Conservation (phyloP, 2,797 vertebrate genomes). For the Ciconia nigra region DNA sequence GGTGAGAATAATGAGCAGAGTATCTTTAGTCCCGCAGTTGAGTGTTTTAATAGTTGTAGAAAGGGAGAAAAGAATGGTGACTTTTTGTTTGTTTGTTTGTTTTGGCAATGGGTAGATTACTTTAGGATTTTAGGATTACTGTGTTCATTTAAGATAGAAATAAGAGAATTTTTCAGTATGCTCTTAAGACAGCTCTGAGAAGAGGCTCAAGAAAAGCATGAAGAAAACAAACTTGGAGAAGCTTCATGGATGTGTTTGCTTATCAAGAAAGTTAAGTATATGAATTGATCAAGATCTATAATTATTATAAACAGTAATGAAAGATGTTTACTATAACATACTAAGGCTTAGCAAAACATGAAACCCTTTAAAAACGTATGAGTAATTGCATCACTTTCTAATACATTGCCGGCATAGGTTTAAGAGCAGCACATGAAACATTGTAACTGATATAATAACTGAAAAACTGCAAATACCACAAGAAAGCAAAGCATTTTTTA, state of each 20-base stretch:
- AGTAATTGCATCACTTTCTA: not conserved
- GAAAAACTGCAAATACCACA: not conserved
- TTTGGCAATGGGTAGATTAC: not conserved
- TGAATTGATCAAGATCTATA: not conserved
- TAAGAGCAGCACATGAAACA: not conserved
- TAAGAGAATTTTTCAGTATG: not conserved
- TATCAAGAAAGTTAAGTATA: not conserved
- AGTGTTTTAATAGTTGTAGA: not conserved
- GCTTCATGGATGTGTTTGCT: not conserved
- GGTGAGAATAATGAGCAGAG: not conserved
- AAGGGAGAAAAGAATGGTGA: not conserved
- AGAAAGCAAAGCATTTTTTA: not conserved
- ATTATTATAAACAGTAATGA: not conserved
- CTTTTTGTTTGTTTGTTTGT: not conserved
- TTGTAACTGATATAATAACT: not conserved
- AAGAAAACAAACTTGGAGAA: not conserved
- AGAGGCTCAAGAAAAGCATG: not conserved
- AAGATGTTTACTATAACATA: not conserved
- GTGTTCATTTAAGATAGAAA: not conserved
- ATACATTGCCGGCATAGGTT: fast-evolving
- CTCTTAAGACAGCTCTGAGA: not conserved
- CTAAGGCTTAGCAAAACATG: not conserved
- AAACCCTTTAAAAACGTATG: not conserved
- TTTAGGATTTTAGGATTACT: not conserved
- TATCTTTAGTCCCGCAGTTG: not conserved